Conservation (phyloP, 2,888 invertebrate genomes). For the Caenorhabditis zanzibari region DNA sequence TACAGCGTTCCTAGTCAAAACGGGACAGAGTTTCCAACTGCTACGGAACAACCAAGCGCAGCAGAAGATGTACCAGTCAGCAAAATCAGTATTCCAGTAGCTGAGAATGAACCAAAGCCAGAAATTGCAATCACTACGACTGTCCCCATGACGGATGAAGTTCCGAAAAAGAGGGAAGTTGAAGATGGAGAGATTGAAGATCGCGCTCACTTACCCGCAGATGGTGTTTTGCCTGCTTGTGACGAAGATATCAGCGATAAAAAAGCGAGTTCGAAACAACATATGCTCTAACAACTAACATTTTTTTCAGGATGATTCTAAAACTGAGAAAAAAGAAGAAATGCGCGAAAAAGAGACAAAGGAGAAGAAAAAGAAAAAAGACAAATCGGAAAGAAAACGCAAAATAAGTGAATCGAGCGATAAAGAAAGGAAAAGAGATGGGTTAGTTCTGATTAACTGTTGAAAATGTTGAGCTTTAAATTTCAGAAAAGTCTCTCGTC, state of each 20-base stretch:
- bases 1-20: too few relatives aligned
- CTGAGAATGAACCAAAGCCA: slow-evolving; percentile 28
- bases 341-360: slow-evolving; percentile 1
- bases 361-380: slow-evolving; percentile 28
- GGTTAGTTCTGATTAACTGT: not conserved
- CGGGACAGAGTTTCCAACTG: not conserved
- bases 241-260: not conserved
- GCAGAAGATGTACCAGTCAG: not conserved
- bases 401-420: slow-evolving; percentile 7
- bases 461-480: not conserved
- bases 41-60: not conserved
- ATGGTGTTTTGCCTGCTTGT: not conserved
- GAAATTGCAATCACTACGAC: slow-evolving; percentile 24
- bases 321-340: not conserved
- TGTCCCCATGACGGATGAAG: slow-evolving; percentile 20
- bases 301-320: not conserved
- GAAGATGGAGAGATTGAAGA: slow-evolving; percentile 59
- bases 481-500: slow-evolving; percentile 7
- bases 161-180: slow-evolving; percentile 9
- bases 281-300: not conserved
- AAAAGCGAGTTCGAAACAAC: not conserved
- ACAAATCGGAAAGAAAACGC: slow-evolving; percentile 15
- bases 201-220: slow-evolving; percentile 8
- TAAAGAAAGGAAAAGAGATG: not conserved
- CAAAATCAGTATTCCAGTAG: not conserved